Percentiles rank a stretch among this genome's conserved stretches.
phyloP scores from a whole-genome alignment of 2,888 invertebrate species.

The Eilema caniola region DNA sequence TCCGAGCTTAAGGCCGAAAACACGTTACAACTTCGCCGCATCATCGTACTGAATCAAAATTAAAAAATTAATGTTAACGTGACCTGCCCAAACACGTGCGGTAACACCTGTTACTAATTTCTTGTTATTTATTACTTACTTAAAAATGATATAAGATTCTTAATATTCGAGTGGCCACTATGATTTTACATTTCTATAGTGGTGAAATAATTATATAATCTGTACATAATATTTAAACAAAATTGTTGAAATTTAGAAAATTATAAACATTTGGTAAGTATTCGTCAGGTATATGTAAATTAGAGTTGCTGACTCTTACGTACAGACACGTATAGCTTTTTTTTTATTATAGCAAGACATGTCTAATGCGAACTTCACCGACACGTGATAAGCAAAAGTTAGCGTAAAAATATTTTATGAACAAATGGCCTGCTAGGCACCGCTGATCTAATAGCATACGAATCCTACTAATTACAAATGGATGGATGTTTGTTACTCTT shows the following conservation, averaged over 20 bases:
- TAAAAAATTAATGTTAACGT: neutral
- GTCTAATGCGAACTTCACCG: no score
- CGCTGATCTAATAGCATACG: neutral
- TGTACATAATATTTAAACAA: slow-evolving; percentile 13
- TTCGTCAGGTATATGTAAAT: slow-evolving; percentile 9
- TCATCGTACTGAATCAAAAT: neutral
- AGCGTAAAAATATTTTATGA: neutral
- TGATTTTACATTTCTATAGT: slow-evolving; percentile 4
- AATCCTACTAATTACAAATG: no score
- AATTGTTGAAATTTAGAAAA: slow-evolving; percentile 9
- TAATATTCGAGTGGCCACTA: neutral
- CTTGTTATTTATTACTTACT: no score
- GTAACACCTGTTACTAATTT: neutral
- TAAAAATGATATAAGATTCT: neutral
- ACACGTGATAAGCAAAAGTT: neutral
- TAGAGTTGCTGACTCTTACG: slow-evolving; percentile 1
- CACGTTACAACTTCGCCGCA: neutral
- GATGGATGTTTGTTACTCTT: no score
- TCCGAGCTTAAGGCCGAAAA: neutral
- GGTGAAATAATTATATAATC: slow-evolving; percentile 21
- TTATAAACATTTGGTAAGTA: slow-evolving; percentile 1
- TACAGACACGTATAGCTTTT: neutral
- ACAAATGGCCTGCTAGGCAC: neutral
- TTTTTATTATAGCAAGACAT: neutral
- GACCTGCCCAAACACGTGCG: neutral